These are phyloP conservation scores for Xerus rutilus DNA, from an alignment of 2,797 vertebrate genomes.

Conservation along the genomic window DNA sequence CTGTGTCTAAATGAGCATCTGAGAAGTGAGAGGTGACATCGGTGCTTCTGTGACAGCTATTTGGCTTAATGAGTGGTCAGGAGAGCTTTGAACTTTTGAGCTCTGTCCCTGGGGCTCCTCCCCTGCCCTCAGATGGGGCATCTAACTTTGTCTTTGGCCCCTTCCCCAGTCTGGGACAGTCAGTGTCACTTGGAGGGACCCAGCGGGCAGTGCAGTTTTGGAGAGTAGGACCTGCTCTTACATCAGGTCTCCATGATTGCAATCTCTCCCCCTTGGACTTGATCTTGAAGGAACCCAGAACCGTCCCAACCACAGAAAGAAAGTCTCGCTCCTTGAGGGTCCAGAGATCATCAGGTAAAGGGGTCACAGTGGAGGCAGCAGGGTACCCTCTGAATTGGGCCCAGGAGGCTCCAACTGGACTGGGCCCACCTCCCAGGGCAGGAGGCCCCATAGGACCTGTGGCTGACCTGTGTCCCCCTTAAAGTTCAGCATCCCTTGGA, in stretches of 20 bases:
- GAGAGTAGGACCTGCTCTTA: too few relatives aligned
- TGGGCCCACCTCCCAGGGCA: not conserved
- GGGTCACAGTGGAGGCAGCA: too few relatives aligned
- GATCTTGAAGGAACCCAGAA: not conserved
- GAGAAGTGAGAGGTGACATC: not conserved
- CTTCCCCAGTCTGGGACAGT: rapidly evolving
- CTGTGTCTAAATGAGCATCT: not conserved
- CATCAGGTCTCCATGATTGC: not conserved
- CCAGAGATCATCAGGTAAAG: not conserved
- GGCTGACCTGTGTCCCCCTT: not conserved
- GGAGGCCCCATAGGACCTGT: not conserved
- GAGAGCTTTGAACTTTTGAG: not conserved
- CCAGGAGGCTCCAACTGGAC: not conserved
- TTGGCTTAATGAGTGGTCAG: not conserved
- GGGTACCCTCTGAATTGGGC: not conserved
- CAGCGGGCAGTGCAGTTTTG: not conserved
- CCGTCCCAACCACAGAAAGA: not conserved
- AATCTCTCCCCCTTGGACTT: not conserved
- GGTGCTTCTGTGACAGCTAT: not conserved
- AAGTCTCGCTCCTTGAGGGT: too few relatives aligned
- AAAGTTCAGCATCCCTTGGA: not conserved
- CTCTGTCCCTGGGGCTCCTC: rapidly evolving
- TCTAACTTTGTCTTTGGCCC: not conserved
- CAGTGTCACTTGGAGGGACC: not conserved
- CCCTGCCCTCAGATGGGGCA: not conserved